phyloP scores from a whole-genome alignment of 2,797 vertebrate genomes.

The Lindbergichthys nudifrons region DNA sequence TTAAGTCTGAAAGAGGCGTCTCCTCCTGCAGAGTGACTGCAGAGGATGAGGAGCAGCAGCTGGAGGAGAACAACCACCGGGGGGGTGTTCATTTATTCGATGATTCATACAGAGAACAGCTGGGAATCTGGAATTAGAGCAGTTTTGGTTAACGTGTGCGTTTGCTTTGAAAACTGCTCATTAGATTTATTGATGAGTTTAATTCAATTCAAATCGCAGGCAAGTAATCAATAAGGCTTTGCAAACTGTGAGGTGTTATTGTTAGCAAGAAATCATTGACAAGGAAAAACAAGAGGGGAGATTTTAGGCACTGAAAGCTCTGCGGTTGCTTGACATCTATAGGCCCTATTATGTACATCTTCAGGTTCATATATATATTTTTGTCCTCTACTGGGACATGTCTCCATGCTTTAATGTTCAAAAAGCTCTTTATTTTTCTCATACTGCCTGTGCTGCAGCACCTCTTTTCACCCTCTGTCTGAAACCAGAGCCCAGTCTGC shows the following conservation, averaged over 20 bases:
- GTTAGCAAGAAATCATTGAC: background rate
- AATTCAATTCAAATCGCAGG: background rate
- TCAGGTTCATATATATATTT: no score
- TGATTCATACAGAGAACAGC: constrained; percentile 29
- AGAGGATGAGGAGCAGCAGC: constrained; percentile 43
- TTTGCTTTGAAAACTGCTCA: constrained; percentile 4
- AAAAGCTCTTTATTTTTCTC: no score
- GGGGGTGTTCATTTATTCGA: constrained; percentile 37
- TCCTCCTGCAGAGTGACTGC: constrained; percentile 36
- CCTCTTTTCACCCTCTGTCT: no score
- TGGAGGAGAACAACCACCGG: constrained; percentile 37
- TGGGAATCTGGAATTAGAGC: constrained; percentile 28
- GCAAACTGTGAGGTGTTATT: background rate
- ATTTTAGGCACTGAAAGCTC: background rate
- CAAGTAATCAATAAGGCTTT: background rate
- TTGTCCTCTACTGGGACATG: no score
- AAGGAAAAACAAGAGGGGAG: background rate
- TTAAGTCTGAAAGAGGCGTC: constrained; percentile 45
- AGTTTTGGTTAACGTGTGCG: background rate
- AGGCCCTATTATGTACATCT: no score
- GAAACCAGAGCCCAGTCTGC: no score
- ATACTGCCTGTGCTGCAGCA: no score
- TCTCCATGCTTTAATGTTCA: no score
- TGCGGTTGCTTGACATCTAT: background rate
- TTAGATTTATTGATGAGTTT: constrained; percentile 6